Evolutionary conservation across 2,888 invertebrate genomes (phyloP), one percentile per base, ranked within the genome.

Genomic region (Apantesis nais): DNA sequence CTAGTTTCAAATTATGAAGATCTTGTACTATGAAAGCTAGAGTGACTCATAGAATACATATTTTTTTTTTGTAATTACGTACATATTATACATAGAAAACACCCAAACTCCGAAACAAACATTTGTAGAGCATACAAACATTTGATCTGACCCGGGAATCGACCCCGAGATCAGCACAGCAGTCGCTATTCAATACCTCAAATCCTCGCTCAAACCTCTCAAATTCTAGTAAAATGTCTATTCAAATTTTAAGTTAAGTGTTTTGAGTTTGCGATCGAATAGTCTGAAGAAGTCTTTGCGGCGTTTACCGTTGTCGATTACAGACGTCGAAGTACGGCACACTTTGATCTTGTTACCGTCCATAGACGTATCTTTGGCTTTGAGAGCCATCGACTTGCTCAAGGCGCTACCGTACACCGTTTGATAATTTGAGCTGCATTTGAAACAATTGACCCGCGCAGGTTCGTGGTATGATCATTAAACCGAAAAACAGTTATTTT

Each of bases 311-410:
- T 80, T 85, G 85, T 86, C 86, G 85, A 90, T 90, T 88, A 89
- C 86, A 85, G 85, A 76, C 78, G 77, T 69, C 79, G 72, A 85
- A 82, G 74, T 80, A 77, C 72, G 73, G 74, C 80, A 77, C 84
- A 81, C 90, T 90, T 91, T 91, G 90, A 91, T 91, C 91, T 84
- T 78, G 83, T 87, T 87, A 85, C 83, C 85, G 87, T 81, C 85
- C 85, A 84, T 83, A 84, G 84, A 83, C 81, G 80, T 81, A 78
- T 81, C 82, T 83, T 78, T 65, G 73, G 76, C 84, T 84, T 82
- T 81, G 84, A 85, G 83, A 83, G 83, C 85, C 78, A 85, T 88
- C 86, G 78, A 73, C 84, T 89, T 86, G 84, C 88, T 85, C 76
- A 79, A 83, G 85, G 84, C 83, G 81, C 67, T 77, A 78, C 65